Percentiles rank a stretch among this genome's conserved stretches.
Conservation (phyloP, 1,140 invertebrate species). For the Ceratina calcarata region DNA sequence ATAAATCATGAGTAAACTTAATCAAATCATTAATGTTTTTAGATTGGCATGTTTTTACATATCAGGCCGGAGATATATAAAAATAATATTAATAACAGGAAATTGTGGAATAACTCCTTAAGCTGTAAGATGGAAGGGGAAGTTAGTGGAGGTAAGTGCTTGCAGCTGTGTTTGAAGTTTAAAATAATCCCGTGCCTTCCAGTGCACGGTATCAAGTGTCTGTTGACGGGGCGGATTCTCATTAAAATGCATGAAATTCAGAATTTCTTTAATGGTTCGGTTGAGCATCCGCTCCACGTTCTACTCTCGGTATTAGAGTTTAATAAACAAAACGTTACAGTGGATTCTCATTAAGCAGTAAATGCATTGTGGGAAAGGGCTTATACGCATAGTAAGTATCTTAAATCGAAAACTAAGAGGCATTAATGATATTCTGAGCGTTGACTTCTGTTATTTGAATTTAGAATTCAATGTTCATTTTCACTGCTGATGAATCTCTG, state of each 20-base stretch:
- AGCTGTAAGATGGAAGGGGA: background rate
- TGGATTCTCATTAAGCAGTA: background rate
- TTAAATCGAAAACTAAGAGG: too few relatives aligned
- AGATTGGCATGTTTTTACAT: too few relatives aligned
- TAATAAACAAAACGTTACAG: background rate
- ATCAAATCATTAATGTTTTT: too few relatives aligned
- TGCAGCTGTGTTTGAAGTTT: background rate
- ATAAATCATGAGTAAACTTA: too few relatives aligned
- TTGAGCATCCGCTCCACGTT: background rate
- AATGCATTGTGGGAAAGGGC: background rate
- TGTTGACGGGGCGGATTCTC: background rate
- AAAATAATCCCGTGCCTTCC: constrained; percentile 8
- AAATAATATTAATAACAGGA: too few relatives aligned
- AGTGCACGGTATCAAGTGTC: background rate
- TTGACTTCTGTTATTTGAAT: too few relatives aligned
- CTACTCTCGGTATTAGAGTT: background rate
- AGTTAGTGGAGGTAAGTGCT: background rate
- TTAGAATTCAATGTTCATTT: too few relatives aligned
- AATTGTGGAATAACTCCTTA: too few relatives aligned
- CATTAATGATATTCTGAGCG: too few relatives aligned
- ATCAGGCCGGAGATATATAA: too few relatives aligned
- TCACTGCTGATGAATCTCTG: too few relatives aligned
- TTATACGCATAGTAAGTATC: too few relatives aligned
- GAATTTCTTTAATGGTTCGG: background rate
- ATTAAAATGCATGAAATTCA: constrained; percentile 28